Conservation (phyloP, 2,888 invertebrate genomes). For the Apodemia hepburni region DNA sequence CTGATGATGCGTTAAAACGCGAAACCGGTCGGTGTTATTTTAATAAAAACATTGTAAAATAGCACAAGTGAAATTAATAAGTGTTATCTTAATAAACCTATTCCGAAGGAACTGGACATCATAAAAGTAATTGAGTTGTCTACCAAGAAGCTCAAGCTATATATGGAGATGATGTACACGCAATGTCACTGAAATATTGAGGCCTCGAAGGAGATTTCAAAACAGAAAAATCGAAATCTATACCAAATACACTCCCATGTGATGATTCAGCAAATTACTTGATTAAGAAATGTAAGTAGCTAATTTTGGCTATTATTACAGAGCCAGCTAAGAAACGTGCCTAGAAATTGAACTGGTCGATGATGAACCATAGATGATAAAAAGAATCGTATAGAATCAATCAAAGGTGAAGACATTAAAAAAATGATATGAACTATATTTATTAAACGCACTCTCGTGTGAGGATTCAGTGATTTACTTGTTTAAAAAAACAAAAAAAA, state of each 20-base stretch:
- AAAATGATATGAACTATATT: neutral
- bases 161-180: neutral
- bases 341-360: neutral
- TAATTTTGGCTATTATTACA: neutral
- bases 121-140: neutral
- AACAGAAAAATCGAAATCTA: neutral
- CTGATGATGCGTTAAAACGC: too few relatives aligned
- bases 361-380: too few relatives aligned
- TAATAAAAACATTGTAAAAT: too few relatives aligned
- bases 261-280: neutral
- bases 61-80: too few relatives aligned
- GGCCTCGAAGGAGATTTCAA: neutral
- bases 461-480: neutral
- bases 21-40: too few relatives aligned
- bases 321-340: neutral
- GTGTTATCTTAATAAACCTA: too few relatives aligned
- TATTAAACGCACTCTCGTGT: neutral
- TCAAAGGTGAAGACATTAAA: too few relatives aligned
- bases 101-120: neutral
- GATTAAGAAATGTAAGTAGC: slow-evolving; percentile 1
- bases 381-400: too few relatives aligned
- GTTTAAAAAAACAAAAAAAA: neutral
- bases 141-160: neutral
- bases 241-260: neutral
- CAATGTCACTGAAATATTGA: neutral